Conservation (phyloP, 2,888 invertebrate species). For the Acanthosepion esculentum region DNA sequence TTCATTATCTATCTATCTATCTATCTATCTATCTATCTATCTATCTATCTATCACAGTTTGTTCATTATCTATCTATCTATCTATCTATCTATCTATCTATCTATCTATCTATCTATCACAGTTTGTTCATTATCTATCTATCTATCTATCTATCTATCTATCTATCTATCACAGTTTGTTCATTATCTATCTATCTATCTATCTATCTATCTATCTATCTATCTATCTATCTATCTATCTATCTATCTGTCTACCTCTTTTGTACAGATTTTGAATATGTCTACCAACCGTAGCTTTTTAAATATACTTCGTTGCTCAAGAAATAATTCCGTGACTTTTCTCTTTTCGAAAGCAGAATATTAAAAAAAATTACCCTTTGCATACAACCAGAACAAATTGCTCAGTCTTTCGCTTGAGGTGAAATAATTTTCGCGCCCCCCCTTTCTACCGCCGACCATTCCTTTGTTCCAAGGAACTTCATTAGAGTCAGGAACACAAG, state of each 20-base stretch:
- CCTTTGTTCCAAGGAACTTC: not conserved
- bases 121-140: too few relatives aligned
- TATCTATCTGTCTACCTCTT: not conserved
- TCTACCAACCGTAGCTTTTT: not conserved
- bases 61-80: too few relatives aligned
- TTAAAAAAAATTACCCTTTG: not conserved
- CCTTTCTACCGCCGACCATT: not conserved
- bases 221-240: not conserved
- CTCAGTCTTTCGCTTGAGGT: not conserved
- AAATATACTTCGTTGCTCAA: not conserved
- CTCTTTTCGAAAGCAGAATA: not conserved
- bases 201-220: not conserved
- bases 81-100: not conserved
- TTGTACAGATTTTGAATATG: not conserved
- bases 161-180: too few relatives aligned
- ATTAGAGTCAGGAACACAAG: not conserved
- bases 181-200: not conserved
- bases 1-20: too few relatives aligned
- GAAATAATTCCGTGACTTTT: not conserved
- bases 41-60: too few relatives aligned
- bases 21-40: not conserved
- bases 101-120: not conserved
- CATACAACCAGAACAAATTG: not conserved
- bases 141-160: not conserved
- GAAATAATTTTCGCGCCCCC: conserved; percentile 6